These are phyloP conservation scores for Ptilorrhoa leucosticta DNA, from an alignment of 2,113 vertebrate species.

Conservation along the genomic window DNA sequence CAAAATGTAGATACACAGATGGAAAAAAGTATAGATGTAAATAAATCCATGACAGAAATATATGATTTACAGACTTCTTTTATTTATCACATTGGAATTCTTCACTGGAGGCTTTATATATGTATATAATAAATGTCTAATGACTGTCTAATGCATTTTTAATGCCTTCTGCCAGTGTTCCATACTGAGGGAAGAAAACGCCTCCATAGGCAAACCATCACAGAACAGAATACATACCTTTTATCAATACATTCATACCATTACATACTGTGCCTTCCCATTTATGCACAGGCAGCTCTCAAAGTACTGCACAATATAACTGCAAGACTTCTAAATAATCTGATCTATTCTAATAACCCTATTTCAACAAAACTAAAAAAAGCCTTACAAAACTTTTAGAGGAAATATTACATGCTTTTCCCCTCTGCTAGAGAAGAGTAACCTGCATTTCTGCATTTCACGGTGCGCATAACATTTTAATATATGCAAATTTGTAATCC, in stretches of 20 bases:
- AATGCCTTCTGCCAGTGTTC: background rate
- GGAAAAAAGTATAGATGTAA: background rate
- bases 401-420: background rate
- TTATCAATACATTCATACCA: background rate
- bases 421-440: background rate
- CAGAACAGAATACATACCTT: background rate
- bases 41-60: background rate
- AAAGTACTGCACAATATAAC: background rate
- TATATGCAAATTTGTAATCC: background rate
- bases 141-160: background rate
- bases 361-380: background rate
- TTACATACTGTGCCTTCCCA: background rate
- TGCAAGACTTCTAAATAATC: background rate
- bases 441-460: background rate
- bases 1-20: background rate
- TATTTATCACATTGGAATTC: background rate
- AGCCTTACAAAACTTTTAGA: background rate
- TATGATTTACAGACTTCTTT: background rate
- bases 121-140: background rate
- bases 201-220: background rate
- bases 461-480: background rate
- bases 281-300: background rate
- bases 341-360: background rate
- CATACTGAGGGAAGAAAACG: background rate
- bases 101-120: background rate